A percentile compares a stretch with the other conserved stretches of the same genome.
Conservation (phyloP, 2,888 invertebrate species). For the Hypomecis punctinalis region DNA sequence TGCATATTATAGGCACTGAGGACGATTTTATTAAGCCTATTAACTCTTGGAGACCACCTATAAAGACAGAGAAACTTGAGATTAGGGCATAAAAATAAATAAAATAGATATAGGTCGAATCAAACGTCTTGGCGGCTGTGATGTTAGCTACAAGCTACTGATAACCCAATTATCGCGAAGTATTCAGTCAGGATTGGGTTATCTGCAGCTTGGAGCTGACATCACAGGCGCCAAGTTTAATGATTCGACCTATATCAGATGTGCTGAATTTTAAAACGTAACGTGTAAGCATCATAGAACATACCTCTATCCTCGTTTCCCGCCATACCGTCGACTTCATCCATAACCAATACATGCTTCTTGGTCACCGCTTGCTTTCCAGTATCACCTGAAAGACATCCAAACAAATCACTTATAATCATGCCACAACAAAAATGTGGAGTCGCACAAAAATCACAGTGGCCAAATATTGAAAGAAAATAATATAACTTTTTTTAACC, state of each 20-base stretch:
- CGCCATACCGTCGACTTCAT: slow-evolving; percentile 99
- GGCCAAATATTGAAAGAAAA: no score
- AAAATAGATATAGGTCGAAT: no score
- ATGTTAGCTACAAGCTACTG: no score
- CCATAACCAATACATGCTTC: slow-evolving; percentile 98
- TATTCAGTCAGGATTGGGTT: no score
- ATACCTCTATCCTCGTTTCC: slow-evolving; percentile 97
- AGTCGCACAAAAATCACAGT: neutral
- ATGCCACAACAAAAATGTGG: neutral
- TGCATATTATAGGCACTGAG: slow-evolving; percentile 96
- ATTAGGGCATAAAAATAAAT: no score
- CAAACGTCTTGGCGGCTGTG: no score
- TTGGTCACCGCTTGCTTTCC: slow-evolving; percentile 84
- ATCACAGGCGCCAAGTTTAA: no score
- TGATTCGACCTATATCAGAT: no score
- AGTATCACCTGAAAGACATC: slow-evolving; percentile 60
- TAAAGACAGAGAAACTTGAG: slow-evolving; percentile 10
- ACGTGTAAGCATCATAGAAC: neutral
- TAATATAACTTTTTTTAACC: no score
- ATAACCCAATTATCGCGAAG: no score
- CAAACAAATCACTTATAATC: neutral
- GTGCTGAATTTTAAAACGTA: no score
- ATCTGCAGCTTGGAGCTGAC: no score
- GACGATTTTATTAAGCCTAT: slow-evolving; percentile 95
- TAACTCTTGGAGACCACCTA: slow-evolving; percentile 96